Base-by-base conservation (phyloP, 2,888 invertebrate species). In the Sclerodermus sp. region DNA sequence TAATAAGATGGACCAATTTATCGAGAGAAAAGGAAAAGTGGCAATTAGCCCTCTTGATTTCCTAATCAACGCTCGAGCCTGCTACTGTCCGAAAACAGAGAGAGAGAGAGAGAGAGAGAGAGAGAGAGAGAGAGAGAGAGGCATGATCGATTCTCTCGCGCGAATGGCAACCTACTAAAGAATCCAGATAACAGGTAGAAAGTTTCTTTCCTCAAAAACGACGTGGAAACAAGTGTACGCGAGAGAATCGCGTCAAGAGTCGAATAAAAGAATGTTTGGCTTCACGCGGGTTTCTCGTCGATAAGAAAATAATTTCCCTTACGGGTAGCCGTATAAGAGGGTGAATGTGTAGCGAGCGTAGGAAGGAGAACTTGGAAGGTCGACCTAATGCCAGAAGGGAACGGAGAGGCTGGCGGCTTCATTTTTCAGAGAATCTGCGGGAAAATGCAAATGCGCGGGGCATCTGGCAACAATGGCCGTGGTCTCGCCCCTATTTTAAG, bases 401-500 rank as follows among this genome's bases (percentile, higher is more conserved):
- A 48, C 53, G 32, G 36, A 38, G 40, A 34, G 13, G 15, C 38
- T 56, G 59, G 59, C 62, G 64, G 66, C 70, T 69, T 74, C 74
- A 77, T 77, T 76, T 77, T 77, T 77, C 73, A 76, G 65, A 62
- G 71, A 74, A 73, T 73, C 68, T 70, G 68, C 68, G 75, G 67
- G 74, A 76, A 77, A 77, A 77, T 77, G 77, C 73, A 76, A 74
- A 76, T 74, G 70, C 64, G 67, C 69, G 67, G 72, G 77, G 77
- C 77, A 77, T 77, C 77, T 77, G 77, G 77, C 77, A 77, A 77
- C 77, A 77, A 77, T 77, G 77, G 77, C 76, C 76, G 74, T 71
- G 71, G 70, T 73, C 71, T 73, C 55, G 60, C 72, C 75, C 77
- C 73, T 77, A 74, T 77, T 76, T 77, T 74, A 77, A 77, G 75